Evolutionary conservation across 1,140 invertebrate species (phyloP).

Genomic region (Popillia japonica): DNA sequence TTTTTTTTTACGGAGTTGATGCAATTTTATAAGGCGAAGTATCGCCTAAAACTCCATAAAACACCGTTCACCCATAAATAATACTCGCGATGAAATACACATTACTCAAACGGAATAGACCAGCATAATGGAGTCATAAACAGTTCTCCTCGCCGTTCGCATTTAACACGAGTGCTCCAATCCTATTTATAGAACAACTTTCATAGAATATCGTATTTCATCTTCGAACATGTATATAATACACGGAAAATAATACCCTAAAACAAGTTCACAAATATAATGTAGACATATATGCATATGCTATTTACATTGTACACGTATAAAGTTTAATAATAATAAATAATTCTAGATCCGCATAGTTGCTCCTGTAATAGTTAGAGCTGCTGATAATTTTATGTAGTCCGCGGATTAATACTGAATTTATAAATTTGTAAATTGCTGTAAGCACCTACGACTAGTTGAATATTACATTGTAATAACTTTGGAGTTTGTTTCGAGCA

Average conservation of each 20-base stretch:
- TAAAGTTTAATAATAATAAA: neutral
- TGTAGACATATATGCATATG: neutral
- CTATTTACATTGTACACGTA: neutral
- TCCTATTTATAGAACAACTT: slow-evolving; percentile 5
- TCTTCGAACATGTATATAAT: neutral
- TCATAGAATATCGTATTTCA: slow-evolving; percentile 11
- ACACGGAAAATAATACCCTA: neutral
- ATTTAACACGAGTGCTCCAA: neutral
- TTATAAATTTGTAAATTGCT: neutral
- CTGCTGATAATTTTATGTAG: neutral
- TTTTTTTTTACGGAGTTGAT: neutral
- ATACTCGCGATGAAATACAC: slow-evolving; percentile 2
- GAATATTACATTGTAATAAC: neutral
- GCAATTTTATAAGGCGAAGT: slow-evolving; percentile 9
- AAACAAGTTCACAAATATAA: neutral
- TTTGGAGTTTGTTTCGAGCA: neutral
- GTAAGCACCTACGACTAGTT: neutral
- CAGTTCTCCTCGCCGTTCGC: neutral
- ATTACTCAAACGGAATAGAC: slow-evolving; percentile 10
- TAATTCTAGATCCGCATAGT: neutral
- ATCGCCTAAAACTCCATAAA: neutral
- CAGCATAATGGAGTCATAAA: slow-evolving; percentile 10
- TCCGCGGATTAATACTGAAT: neutral
- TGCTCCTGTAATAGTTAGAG: neutral
- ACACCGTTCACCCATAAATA: neutral